Base-by-base conservation (phyloP, 2,888 invertebrate genomes). In the Netelia fuscicornis region DNA sequence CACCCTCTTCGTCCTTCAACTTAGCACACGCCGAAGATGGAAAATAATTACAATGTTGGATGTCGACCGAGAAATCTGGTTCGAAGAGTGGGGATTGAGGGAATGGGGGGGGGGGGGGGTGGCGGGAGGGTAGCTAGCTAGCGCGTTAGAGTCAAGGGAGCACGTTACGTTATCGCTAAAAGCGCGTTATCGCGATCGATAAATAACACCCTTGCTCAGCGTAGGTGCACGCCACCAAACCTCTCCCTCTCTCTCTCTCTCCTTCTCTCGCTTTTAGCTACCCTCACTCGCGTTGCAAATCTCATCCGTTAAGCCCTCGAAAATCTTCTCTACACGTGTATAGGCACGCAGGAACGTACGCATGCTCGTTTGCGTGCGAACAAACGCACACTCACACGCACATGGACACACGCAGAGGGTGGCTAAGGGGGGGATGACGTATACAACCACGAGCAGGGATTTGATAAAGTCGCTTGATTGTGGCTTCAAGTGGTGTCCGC, bases 401-500 rank as follows among this genome's bases (percentile, higher is more conserved):
- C 70, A 13, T 71, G 23, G 56, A 54, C 17, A 17, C 17, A 17
- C 17, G 17, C 17, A 17, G 17, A 17, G 17, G 17, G 17, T 17
- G 17, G 17, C 17, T 17, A 17, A 30, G 30, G 30, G 30, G 30
- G 44, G 54, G 11, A 10, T 48, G 48, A 48, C 48, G 37, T 25
- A 62, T 58, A 79, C 72, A 76, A 60, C 68, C 64, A 48, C 30
- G 30, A 37, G 20, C 82, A 65, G 65, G 71, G 54, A 70, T 70
- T 84, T 84, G 86, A 86, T 86, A 86, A 80, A 82, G 81, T 82
- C 67, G 71, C 76, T 84, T 84, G 84, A 86, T 86, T 86, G 86
- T 67, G 82, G 81, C 82, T 82, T 82, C 76, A 84, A 86, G 74
- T 84, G 86, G 76, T 70, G 76, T 70, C 76, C 65, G 65, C 70